These are phyloP conservation scores for Tyria jacobaeae DNA, from an alignment of 2,888 invertebrate genomes.

Conservation along the genomic window DNA sequence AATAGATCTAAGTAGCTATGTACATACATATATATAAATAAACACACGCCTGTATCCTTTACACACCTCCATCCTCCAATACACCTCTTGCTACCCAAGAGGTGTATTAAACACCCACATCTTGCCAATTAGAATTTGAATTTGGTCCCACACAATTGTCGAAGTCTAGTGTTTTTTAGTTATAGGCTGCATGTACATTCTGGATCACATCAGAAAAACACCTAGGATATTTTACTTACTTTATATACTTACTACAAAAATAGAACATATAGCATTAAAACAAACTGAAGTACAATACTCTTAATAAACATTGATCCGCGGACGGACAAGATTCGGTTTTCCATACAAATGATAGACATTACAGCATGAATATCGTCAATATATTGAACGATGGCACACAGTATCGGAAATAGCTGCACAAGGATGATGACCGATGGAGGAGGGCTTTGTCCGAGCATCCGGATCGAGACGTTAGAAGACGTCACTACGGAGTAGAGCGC, in stretches of 20 bases:
- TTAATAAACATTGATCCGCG: conserved; percentile 9
- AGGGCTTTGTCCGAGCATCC: conserved; percentile 27
- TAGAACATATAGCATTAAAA: neutral
- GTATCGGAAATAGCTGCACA: conserved; percentile 51
- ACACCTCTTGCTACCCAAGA: no score
- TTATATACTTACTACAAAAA: neutral
- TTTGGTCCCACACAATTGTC: no score
- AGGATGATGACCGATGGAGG: conserved; percentile 51
- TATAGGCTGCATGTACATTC: no score
- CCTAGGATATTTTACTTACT: no score
- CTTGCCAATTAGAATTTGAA: no score
- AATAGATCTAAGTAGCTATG: no score
- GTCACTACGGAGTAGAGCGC: conserved; percentile 11
- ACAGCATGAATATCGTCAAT: conserved; percentile 14
- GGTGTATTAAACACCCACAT: no score
- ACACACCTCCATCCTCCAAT: no score
- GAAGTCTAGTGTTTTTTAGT: no score
- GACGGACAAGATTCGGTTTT: conserved; percentile 10
- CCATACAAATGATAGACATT: conserved; percentile 11
- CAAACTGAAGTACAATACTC: neutral
- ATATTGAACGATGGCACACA: conserved; percentile 29
- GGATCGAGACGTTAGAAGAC: conserved; percentile 14
- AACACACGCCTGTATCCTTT: no score
- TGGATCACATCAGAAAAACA: no score
- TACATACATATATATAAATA: no score